These are phyloP conservation scores for Tethea ocularis DNA, from an alignment of 2,888 invertebrate genomes.

Conservation along the genomic window DNA sequence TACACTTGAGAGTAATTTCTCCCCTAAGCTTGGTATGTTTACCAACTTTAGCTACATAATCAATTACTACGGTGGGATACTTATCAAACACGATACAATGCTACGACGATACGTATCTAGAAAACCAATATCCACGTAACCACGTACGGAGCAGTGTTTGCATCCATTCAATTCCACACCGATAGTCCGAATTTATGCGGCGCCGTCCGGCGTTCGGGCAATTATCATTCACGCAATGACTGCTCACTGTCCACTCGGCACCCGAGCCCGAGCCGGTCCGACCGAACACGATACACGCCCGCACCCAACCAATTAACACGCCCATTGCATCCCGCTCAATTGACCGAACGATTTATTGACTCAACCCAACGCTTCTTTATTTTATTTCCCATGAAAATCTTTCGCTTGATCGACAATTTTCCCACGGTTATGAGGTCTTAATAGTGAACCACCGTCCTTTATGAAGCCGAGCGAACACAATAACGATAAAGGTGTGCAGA, in stretches of 20 bases:
- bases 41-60: too few species aligned
- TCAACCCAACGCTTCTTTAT: slow-evolving; percentile 38
- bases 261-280: slow-evolving; percentile 21
- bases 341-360: slow-evolving; percentile 72
- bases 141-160: slow-evolving; percentile 50
- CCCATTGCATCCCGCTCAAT: slow-evolving; percentile 73
- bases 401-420: slow-evolving; percentile 51
- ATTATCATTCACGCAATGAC: slow-evolving; percentile 78
- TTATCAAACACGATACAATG: too few species aligned
- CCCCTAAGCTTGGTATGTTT: too few species aligned
- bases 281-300: slow-evolving; percentile 42
- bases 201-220: slow-evolving; percentile 54
- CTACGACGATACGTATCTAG: slow-evolving; percentile 18
- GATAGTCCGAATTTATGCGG: slow-evolving; percentile 67
- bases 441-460: slow-evolving; percentile 76
- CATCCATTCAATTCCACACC: slow-evolving; percentile 69
- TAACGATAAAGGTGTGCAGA: slow-evolving; percentile 82
- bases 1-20: too few species aligned
- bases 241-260: slow-evolving; percentile 63
- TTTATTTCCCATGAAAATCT: slow-evolving; percentile 36
- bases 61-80: too few species aligned
- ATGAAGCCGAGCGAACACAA: slow-evolving; percentile 82
- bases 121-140: slow-evolving; percentile 7
- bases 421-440: slow-evolving; percentile 83
- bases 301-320: slow-evolving; percentile 76